Percentiles rank a stretch among this genome's conserved stretches.
Conservation (phyloP, 2,797 vertebrate species). For the Gallirallus australis region DNA sequence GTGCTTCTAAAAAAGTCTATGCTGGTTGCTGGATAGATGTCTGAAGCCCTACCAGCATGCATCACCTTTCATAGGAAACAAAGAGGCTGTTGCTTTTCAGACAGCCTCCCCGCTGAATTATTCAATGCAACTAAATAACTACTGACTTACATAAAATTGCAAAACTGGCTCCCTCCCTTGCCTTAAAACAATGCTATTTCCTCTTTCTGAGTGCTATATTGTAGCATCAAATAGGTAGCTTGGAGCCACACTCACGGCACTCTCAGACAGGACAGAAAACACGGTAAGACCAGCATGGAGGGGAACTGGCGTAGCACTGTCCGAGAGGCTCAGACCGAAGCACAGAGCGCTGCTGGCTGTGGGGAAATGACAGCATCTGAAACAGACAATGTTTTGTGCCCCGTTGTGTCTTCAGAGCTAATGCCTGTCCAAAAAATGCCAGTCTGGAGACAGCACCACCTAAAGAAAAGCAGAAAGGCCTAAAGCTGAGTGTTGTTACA, state of each 20-base stretch:
- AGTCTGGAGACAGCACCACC: background rate
- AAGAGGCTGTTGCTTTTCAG: background rate
- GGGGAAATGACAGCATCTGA: background rate
- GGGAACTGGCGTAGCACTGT: background rate
- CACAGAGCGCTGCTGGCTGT: background rate
- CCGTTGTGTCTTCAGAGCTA: background rate
- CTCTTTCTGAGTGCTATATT: background rate
- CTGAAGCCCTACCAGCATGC: background rate
- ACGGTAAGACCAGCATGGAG: background rate
- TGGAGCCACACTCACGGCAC: background rate
- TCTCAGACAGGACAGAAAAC: background rate
- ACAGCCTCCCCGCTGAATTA: conserved; percentile 22
- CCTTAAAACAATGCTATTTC: background rate
- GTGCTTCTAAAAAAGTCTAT: background rate
- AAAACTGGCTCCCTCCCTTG: background rate
- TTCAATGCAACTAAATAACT: conserved; percentile 50
- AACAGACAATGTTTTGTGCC: background rate
- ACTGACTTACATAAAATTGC: background rate
- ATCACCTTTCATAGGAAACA: background rate
- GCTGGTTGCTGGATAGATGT: background rate
- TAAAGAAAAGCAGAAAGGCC: background rate
- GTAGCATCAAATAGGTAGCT: background rate
- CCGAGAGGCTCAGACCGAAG: background rate
- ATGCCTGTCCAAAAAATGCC: background rate
- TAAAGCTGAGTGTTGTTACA: background rate